phyloP scores from a whole-genome alignment of 1,140 invertebrate species.

The Uloborus diversus region DNA sequence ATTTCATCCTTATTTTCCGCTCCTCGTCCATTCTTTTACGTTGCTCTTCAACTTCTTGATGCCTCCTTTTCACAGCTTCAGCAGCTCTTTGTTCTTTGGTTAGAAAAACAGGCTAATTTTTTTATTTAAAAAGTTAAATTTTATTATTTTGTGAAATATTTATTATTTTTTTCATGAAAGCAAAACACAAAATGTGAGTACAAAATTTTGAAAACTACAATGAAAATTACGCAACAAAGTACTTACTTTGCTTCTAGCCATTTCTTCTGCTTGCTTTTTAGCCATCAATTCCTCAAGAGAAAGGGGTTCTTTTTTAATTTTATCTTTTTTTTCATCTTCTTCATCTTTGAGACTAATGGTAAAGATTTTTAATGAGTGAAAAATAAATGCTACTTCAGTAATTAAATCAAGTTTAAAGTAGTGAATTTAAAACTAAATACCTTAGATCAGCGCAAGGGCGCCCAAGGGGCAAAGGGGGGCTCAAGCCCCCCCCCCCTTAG shows the following conservation, averaged over 20 bases:
- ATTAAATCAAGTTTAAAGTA: neutral
- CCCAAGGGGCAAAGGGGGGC: too few species aligned
- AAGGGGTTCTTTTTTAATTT: slow-evolving; percentile 83
- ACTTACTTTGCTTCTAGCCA: slow-evolving; percentile 80
- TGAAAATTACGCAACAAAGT: slow-evolving; percentile 4
- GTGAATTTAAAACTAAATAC: neutral
- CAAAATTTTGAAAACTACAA: neutral
- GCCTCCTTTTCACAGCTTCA: slow-evolving; percentile 85
- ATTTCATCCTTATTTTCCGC: slow-evolving; percentile 72
- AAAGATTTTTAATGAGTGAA: neutral
- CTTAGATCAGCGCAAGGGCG: neutral
- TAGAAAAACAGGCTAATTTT: slow-evolving; percentile 86
- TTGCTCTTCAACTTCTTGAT: slow-evolving; percentile 80
- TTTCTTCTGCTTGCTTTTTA: slow-evolving; percentile 96
- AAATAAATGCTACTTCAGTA: neutral
- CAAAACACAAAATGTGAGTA: neutral
- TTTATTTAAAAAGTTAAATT: neutral
- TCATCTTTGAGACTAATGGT: slow-evolving; percentile 58
- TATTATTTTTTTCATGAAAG: neutral
- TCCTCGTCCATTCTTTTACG: slow-evolving; percentile 76
- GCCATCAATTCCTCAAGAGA: slow-evolving; percentile 95
- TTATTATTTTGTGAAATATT: neutral
- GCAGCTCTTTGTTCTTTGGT: slow-evolving; percentile 93
- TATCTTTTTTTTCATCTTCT: slow-evolving; percentile 59
- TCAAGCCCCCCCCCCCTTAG: neutral